Conservation (phyloP, 2,888 invertebrate genomes). For the Tenthredo notha region DNA sequence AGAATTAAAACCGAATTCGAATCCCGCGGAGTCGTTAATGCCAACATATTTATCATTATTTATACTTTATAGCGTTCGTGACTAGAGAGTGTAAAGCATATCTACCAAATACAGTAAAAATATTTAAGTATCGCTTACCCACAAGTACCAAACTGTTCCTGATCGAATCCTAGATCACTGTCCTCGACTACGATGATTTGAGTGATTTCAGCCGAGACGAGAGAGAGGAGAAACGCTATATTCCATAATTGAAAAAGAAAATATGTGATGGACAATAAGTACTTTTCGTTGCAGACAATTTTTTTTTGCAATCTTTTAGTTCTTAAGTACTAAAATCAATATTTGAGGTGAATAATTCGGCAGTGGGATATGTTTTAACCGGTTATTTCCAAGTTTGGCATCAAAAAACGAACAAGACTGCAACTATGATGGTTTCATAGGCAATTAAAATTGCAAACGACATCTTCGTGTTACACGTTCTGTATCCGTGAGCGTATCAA, state of each 20-base stretch:
- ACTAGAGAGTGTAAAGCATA: neutral
- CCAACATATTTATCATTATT: neutral
- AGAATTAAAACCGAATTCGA: neutral
- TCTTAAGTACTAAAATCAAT: neutral
- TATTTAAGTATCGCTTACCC: neutral
- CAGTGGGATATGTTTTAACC: too few relatives aligned
- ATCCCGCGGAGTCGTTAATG: neutral
- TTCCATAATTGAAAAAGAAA: neutral
- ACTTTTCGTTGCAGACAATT: neutral
- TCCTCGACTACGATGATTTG: slow-evolving; percentile 5
- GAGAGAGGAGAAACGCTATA: slow-evolving; percentile 7
- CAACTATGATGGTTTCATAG: neutral
- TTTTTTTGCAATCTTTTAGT: neutral
- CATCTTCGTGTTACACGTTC: neutral
- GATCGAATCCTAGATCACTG: neutral
- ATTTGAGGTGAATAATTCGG: neutral
- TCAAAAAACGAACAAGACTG: neutral
- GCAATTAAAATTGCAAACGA: neutral
- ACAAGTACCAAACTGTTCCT: neutral
- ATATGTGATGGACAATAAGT: neutral
- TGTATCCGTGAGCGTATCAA: neutral
- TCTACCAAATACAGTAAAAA: neutral
- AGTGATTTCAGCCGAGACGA: neutral
- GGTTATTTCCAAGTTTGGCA: too few relatives aligned
- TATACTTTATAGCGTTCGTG: neutral